phyloP scores from a whole-genome alignment of 2,113 vertebrate genomes.

The Jacana jacana region DNA sequence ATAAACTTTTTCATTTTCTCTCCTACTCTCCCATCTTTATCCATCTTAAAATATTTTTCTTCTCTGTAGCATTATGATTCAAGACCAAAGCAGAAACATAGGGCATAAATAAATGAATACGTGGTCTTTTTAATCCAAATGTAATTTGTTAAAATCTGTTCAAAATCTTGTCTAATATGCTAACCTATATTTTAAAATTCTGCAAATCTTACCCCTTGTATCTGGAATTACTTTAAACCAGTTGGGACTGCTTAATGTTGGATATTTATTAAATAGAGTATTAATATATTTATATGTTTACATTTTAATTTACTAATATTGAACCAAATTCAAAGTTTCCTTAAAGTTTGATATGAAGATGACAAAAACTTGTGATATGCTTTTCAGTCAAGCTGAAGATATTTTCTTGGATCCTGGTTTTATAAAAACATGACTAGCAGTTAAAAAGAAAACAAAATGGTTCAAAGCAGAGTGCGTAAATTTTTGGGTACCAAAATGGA shows the following conservation, averaged over 20 bases:
- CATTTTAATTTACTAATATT: not conserved
- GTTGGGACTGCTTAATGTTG: not conserved
- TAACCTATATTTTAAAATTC: not conserved
- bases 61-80: not conserved
- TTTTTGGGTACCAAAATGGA: not conserved
- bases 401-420: not conserved
- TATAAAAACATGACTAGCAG: not conserved
- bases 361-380: not conserved
- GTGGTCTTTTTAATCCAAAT: not conserved
- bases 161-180: not conserved
- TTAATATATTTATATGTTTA: not conserved
- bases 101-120: conserved; percentile 1
- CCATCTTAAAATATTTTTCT: not conserved
- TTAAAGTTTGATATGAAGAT: not conserved
- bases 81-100: not conserved
- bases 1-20: not conserved
- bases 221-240: not conserved
- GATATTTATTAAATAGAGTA: not conserved
- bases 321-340: not conserved
- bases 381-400: not conserved
- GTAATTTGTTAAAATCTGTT: not conserved
- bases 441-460: not conserved
- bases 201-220: not conserved
- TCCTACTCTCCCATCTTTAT: not conserved
- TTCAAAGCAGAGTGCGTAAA: not conserved